Percentiles rank a stretch among this genome's conserved stretches.
Evolutionary conservation across 2,888 invertebrate species (phyloP).

Genomic region (Stenolophus ochropezus): DNA sequence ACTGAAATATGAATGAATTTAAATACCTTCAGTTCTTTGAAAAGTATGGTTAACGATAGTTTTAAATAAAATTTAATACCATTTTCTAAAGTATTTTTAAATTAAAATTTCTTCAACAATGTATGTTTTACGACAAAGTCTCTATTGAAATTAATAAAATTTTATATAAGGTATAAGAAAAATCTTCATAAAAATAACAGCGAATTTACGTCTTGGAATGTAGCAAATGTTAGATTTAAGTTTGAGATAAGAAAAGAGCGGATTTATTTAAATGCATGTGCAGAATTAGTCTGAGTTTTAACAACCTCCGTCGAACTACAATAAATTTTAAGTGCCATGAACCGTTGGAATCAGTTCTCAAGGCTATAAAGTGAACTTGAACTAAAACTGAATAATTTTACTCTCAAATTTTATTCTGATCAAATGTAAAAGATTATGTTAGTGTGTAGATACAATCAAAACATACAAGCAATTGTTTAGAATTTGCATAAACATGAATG

Average conservation of each 20-base stretch:
- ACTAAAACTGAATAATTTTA: slow-evolving; percentile 12
- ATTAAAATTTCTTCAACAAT: too few relatives aligned
- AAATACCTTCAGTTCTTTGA: too few relatives aligned
- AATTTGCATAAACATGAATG: neutral
- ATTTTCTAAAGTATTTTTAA: too few relatives aligned
- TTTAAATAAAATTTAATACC: too few relatives aligned
- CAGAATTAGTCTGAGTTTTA: slow-evolving; percentile 11
- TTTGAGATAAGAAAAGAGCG: neutral
- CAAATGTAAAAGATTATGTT: neutral
- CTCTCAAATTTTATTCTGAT: slow-evolving; percentile 7
- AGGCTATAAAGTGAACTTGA: slow-evolving; percentile 27
- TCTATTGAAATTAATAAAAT: too few relatives aligned
- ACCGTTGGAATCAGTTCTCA: slow-evolving; percentile 6
- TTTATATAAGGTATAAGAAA: too few relatives aligned
- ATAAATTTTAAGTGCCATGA: slow-evolving; percentile 27
- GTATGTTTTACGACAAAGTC: too few relatives aligned
- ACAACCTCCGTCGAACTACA: slow-evolving; percentile 2
- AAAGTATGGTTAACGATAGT: too few relatives aligned
- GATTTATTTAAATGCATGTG: slow-evolving; percentile 19
- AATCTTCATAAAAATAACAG: too few relatives aligned
- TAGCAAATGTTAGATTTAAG: neutral
- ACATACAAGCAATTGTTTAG: neutral
- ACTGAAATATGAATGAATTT: too few relatives aligned
- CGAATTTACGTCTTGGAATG: neutral
- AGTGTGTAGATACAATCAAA: neutral